Base-by-base conservation (phyloP, 2,888 invertebrate genomes). In the Caenorhabditis uteleia region DNA sequence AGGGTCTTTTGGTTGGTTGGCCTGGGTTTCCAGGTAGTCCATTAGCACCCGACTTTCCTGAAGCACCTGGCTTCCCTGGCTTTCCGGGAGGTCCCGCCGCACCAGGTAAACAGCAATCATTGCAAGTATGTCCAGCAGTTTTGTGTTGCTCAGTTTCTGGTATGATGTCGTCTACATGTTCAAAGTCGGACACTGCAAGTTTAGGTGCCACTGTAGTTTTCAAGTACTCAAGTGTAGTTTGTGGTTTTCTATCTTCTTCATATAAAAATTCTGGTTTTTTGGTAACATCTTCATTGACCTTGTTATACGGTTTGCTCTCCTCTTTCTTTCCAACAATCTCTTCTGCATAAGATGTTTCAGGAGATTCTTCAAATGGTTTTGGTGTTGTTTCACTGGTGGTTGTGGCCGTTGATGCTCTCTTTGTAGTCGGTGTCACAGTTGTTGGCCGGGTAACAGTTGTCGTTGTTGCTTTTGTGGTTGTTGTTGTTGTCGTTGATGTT, bases 1-100 rank as follows among this genome's bases (percentile, higher is more conserved):
- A 65, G 10, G 57, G 59, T 4, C 44, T 44, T 23, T 54, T 59
- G 12, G 46, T 58, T 26, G 56, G 58, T 16, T 39, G 44, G 33
- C 65, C 64, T 10, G 69, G 57, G 29, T 58, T 59, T 29, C 70
- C 70, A 20, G 57, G 58, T n/a, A 60, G 47, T 18, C 68, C 68
- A 36, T 61, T 61, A 20, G 54, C 58, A 10, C 68, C 68, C 0
- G 58, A 54, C 26, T 55, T 59, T 65, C 68, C 68, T 4, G 38
- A n/a, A 1, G 58, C 33, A 33, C 65, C 65, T 46, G 58, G 58
- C 31, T 58, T 29, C 50, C 65, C 65, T 31, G 65, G 65, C 0
- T 58, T 26, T 50, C 65, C 65, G 5, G 58, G 50, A 4, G 65
- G 42, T 44, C 65, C 65, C 8, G 42, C 27, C 18, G 65, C 54